Percentiles rank a stretch among this genome's conserved stretches.
Conservation (phyloP, 2,888 invertebrate genomes). For the Papilio gigon region DNA sequence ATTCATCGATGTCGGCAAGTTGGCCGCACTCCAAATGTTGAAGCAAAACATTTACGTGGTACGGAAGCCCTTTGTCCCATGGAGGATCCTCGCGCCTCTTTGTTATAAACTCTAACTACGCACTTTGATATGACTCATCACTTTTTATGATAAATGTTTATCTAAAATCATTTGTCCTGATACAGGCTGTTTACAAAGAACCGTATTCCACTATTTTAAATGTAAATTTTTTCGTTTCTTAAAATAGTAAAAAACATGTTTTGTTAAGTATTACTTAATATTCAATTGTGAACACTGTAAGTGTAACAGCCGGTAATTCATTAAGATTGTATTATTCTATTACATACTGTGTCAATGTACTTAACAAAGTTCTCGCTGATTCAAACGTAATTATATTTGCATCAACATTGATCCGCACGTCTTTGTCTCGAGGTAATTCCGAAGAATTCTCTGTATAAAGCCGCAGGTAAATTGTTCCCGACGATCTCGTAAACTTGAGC, state of each 20-base stretch:
- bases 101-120: constrained; percentile 7
- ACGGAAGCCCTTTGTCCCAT: constrained; percentile 35
- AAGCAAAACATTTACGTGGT: constrained; percentile 22
- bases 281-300: background rate
- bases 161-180: constrained; percentile 8
- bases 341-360: background rate
- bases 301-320: background rate
- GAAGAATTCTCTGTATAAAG: background rate
- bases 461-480: constrained; percentile 10
- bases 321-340: background rate
- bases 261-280: background rate
- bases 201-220: too few relatives aligned
- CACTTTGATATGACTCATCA: constrained; percentile 18
- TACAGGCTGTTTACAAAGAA: background rate
- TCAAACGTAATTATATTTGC: constrained; percentile 4
- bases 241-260: too few relatives aligned
- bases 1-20: constrained; percentile 6
- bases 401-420: constrained; percentile 12
- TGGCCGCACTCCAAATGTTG: constrained; percentile 31
- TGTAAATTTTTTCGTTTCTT: too few relatives aligned
- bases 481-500: background rate
- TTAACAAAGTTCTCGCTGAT: constrained; percentile 17
- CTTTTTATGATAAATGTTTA: constrained; percentile 3
- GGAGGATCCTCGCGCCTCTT: constrained; percentile 20
- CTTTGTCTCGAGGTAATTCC: constrained; percentile 23